Evolutionary conservation across 2,797 vertebrate genomes (phyloP).

Genomic region (Gymnodraco acuticeps): DNA sequence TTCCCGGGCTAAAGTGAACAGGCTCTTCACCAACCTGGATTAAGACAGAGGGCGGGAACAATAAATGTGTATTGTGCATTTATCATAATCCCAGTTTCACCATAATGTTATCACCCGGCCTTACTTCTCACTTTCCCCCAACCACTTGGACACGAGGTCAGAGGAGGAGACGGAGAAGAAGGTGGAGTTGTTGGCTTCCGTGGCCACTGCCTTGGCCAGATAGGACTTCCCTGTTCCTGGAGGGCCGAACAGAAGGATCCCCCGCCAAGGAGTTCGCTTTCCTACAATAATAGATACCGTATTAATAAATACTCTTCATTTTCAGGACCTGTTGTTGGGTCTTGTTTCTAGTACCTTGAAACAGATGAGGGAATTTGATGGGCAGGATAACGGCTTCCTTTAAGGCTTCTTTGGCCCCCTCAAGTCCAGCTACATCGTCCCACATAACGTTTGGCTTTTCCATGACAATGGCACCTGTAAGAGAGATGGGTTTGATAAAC

Average conservation of each 20-base stretch:
- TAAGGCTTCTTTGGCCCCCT: conserved; percentile 95
- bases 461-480: conserved; percentile 92
- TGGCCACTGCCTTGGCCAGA: conserved; percentile 96
- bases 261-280: conserved; percentile 96
- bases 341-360: conserved; percentile 85
- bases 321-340: background rate
- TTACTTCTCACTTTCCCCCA: conserved; percentile 98
- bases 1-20: conserved; percentile 93
- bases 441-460: conserved; percentile 95
- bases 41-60: background rate
- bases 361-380: conserved; percentile 97
- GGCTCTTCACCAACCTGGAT: conserved; percentile 92
- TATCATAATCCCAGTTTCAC: background rate
- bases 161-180: conserved; percentile 97
- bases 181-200: conserved; percentile 97
- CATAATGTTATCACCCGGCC: conserved; percentile 29
- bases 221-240: conserved; percentile 98
- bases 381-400: conserved; percentile 97
- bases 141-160: conserved; percentile 96
- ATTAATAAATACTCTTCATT: background rate
- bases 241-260: conserved; percentile 95
- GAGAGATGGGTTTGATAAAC: background rate
- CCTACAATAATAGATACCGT: conserved; percentile 77
- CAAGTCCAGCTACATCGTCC: conserved; percentile 93
- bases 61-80: background rate